Conservation (phyloP, 2,888 invertebrate species). For the Poecilobothrus nobilitatus region DNA sequence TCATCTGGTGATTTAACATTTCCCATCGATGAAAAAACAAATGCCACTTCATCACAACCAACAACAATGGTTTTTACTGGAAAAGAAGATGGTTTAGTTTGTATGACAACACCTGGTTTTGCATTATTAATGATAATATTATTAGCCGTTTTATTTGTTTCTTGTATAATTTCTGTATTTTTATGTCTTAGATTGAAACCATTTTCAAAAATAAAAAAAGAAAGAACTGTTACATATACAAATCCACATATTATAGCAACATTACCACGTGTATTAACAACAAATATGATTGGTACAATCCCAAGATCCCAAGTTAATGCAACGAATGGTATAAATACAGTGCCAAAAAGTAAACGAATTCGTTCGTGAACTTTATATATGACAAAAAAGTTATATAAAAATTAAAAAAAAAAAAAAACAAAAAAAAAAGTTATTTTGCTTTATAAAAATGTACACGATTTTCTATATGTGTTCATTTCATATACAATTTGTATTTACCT, state of each 20-base stretch:
- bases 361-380: conserved; percentile 24
- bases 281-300: conserved; percentile 22
- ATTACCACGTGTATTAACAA: conserved; percentile 34
- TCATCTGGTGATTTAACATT: conserved; percentile 86
- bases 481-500: conserved; percentile 9
- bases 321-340: conserved; percentile 30
- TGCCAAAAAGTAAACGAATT: conserved; percentile 34
- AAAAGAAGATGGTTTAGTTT: conserved; percentile 63
- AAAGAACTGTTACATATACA: conserved; percentile 40
- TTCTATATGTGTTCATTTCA: conserved; percentile 21
- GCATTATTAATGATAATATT: conserved; percentile 76
- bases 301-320: conserved; percentile 5
- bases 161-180: conserved; percentile 78
- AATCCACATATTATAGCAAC: conserved; percentile 37
- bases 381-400: background rate
- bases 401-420: background rate
- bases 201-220: conserved; percentile 48
- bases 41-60: conserved; percentile 52
- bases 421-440: background rate
- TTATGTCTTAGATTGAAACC: conserved; percentile 73
- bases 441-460: background rate
- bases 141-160: conserved; percentile 70
- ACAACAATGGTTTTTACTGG: conserved; percentile 66
- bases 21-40: conserved; percentile 60
- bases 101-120: conserved; percentile 92